A percentile compares a stretch with the other conserved stretches of the same genome.
phyloP scores from a whole-genome alignment of 2,113 vertebrate genomes.

The Struthidea cinerea region DNA sequence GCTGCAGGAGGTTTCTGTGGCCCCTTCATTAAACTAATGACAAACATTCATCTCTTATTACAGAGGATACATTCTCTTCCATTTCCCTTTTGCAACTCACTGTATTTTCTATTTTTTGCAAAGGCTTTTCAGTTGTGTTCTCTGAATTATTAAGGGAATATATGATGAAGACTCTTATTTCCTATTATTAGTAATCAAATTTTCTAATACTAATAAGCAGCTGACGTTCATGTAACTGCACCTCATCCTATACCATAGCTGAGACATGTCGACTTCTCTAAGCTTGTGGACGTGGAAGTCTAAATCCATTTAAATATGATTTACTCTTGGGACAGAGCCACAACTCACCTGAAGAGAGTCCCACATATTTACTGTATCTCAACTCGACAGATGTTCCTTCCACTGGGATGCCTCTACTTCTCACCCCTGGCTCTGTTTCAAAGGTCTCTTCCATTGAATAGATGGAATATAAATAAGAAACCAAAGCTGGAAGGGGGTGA shows the following conservation, averaged over 20 bases:
- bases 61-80: slow-evolving; percentile 7
- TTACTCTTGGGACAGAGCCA: background rate
- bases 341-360: background rate
- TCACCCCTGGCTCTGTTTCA: background rate
- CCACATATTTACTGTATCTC: background rate
- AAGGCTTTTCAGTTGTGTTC: background rate
- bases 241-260: background rate
- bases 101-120: background rate
- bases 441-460: background rate
- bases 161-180: background rate
- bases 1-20: slow-evolving; percentile 16
- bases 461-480: background rate
- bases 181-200: background rate
- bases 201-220: background rate
- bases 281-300: background rate
- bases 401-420: background rate
- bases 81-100: background rate
- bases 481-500: background rate
- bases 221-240: background rate
- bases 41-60: slow-evolving; percentile 43
- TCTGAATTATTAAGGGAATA: background rate
- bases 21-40: slow-evolving; percentile 26
- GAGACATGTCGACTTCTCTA: background rate
- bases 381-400: accelerated
- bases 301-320: background rate